Evolutionary conservation across 2,797 vertebrate genomes (phyloP).

Genomic region (Florisuga fusca): DNA sequence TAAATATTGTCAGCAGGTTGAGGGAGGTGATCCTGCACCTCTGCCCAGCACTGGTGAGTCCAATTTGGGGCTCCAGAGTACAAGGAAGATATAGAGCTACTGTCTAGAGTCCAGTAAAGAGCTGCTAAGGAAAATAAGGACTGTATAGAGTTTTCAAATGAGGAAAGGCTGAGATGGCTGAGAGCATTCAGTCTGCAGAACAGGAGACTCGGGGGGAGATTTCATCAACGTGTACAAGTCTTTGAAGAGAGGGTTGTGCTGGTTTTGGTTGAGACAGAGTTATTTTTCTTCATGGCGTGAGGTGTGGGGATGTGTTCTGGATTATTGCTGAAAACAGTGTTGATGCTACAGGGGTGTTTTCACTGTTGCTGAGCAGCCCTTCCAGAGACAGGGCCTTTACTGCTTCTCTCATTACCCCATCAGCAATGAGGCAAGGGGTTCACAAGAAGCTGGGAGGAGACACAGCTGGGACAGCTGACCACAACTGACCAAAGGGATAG

Average conservation of each 20-base stretch:
- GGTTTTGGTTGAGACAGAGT: too few species aligned
- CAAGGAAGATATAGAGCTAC: background rate
- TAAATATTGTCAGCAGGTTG: background rate
- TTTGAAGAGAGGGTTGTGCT: background rate
- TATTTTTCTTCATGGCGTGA: too few species aligned
- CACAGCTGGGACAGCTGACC: too few species aligned
- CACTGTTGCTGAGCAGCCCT: too few species aligned
- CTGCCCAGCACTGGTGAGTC: background rate
- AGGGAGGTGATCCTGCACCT: background rate
- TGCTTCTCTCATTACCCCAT: too few species aligned
- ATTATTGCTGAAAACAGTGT: too few species aligned
- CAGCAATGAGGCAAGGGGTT: too few species aligned
- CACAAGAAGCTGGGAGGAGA: too few species aligned
- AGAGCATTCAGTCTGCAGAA: background rate
- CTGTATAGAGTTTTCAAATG: background rate
- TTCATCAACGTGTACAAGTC: background rate
- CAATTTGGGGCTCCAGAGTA: background rate
- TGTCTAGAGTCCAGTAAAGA: background rate
- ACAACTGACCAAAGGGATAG: too few species aligned
- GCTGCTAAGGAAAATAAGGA: background rate
- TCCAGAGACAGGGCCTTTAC: too few species aligned
- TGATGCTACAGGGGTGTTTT: too few species aligned
- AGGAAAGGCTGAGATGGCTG: background rate
- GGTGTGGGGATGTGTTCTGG: too few species aligned
- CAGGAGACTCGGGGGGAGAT: background rate